Evolutionary conservation across 2,113 vertebrate genomes (phyloP), one percentile per base, ranked within the genome.

Genomic region (Hydropotes inermis): DNA sequence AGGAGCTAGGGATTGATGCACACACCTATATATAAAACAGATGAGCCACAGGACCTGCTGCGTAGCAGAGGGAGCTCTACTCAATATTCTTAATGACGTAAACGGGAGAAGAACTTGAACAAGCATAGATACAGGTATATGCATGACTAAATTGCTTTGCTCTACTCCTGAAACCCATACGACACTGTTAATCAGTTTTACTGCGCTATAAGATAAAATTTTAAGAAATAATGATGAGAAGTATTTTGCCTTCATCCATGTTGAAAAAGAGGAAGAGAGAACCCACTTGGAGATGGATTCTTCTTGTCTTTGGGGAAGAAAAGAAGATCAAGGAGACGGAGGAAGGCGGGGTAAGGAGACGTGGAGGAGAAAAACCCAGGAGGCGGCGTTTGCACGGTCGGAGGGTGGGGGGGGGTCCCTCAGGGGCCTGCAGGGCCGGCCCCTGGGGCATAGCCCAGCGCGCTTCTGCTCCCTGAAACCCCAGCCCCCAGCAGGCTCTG

Each of bases 381-480:
- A 47, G 91, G 21, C 50, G 85, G 16, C 10, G 3, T 57, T 11
- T 28, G 76, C 45, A 55, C 0, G 15, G 47, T 39, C 23, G 28
- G 3, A n/a, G n/a, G n/a, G n/a, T n/a, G n/a, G 17, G 0, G 14
- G 47, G 33, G 23, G 5, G 27, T 15, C 25, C 45, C 33, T 15
- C 3, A 50, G 78, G 94, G 78, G 50, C 50, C 74, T 16, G 82
- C 86, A 47, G n/a, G 0, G 0, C 64, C 58, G 39, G 57, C n/a
- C 55, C 55, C 79, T 43, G 36, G 74, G 87, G 33, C 2, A 1
- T 1, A 91, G 70, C 93, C 67, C 5, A 25, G 45, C 90, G 52
- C 1, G 33, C 94, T 95, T 95, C 90, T 55, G 94, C 79, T 96
- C 92, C 58, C 94, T 33, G 52, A 82, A 81, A 85, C 43, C 67